phyloP scores from a whole-genome alignment of 2,113 vertebrate species.

The Paratilapia polleni region DNA sequence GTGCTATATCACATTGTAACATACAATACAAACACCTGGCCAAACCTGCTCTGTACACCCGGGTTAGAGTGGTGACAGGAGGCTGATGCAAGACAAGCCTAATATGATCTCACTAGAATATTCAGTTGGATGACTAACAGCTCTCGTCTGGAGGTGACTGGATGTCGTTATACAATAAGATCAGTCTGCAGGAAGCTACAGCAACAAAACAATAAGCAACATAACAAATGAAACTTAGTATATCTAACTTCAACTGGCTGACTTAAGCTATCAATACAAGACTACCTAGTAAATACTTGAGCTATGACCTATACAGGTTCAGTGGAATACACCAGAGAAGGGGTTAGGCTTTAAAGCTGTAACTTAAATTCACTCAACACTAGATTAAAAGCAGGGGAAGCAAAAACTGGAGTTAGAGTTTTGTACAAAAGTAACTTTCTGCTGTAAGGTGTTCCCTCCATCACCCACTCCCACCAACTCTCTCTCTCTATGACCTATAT shows the following conservation, averaged over 20 bases:
- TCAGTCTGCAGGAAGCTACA: slow-evolving; percentile 48
- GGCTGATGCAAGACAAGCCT: slow-evolving; percentile 37
- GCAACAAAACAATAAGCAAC: slow-evolving; percentile 48
- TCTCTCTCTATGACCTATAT: background rate
- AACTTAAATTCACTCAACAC: slow-evolving; percentile 69
- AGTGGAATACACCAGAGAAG: slow-evolving; percentile 18
- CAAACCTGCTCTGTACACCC: slow-evolving; percentile 12
- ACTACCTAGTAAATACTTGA: slow-evolving; percentile 46
- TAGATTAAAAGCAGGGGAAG: slow-evolving; percentile 58
- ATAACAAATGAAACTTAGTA: slow-evolving; percentile 42
- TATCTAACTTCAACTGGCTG: slow-evolving; percentile 21
- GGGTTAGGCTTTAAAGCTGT: slow-evolving; percentile 25
- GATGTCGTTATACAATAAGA: slow-evolving; percentile 27
- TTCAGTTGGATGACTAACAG: slow-evolving; percentile 17
- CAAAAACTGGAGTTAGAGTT: slow-evolving; percentile 35
- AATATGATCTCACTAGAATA: slow-evolving; percentile 37
- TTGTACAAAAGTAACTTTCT: slow-evolving; percentile 70
- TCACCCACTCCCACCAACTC: slow-evolving; percentile 36
- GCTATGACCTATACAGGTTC: slow-evolving; percentile 21
- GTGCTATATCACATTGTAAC: slow-evolving; percentile 33
- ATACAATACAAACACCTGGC: background rate
- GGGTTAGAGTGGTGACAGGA: slow-evolving; percentile 8
- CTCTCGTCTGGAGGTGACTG: background rate
- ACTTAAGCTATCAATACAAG: slow-evolving; percentile 35
- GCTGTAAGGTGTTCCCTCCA: slow-evolving; percentile 33